phyloP scores from a whole-genome alignment of 2,113 vertebrate genomes.

The Apodemus sylvaticus region DNA sequence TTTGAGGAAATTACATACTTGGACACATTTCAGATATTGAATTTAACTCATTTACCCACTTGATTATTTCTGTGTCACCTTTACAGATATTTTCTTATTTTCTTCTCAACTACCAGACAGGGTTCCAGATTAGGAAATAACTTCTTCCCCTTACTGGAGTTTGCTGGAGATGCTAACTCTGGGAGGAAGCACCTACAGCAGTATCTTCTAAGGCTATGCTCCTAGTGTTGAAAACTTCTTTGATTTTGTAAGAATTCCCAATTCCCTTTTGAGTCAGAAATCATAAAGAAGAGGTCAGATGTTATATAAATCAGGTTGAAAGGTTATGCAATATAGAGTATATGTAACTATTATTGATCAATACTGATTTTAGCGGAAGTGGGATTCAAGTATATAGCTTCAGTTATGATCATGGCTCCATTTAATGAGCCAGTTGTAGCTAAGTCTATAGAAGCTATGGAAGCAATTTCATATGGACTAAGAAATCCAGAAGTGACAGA shows the following conservation, averaged over 20 bases:
- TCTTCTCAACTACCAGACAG: background rate
- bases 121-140: background rate
- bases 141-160: background rate
- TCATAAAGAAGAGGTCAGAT: background rate
- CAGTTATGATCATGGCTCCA: background rate
- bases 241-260: background rate
- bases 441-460: background rate
- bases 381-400: background rate
- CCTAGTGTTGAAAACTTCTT: background rate
- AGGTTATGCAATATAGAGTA: too few relatives aligned
- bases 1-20: background rate
- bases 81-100: background rate
- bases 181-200: fast-evolving
- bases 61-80: background rate
- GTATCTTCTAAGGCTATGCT: background rate
- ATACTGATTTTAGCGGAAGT: background rate
- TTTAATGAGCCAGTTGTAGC: background rate
- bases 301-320: background rate
- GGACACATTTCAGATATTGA: background rate
- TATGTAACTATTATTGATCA: background rate
- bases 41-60: background rate
- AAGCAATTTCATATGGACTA: background rate
- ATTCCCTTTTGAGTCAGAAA: background rate
- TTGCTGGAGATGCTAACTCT: background rate
- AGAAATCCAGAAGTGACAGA: background rate